Base-by-base conservation (phyloP, 2,797 vertebrate genomes). In the Enteromius viviparus region DNA sequence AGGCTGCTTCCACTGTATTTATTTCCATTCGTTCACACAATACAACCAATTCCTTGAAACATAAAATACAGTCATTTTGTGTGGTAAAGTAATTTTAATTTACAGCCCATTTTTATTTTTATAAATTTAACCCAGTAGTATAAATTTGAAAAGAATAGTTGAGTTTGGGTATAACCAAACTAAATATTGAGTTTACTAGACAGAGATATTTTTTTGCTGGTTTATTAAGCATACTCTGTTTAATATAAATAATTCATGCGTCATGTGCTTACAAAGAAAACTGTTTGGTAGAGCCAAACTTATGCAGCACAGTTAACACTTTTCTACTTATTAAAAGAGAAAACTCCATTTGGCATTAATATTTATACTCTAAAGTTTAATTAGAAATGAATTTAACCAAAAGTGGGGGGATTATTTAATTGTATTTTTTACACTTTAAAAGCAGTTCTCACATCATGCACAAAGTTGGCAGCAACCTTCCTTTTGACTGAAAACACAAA, bases 401-500 rank as follows among this genome's bases (percentile, higher is more conserved):
- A 53, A 74, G 17, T 12, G 10, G 40, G 14, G 23, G 23, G 21
- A 34, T 53, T 4, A n/a, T 71, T 34, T 34, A 14, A 40, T 23
- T 37, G 34, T 81, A 60, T 66, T 70, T 84, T 77, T 87, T 58
- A 80, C 74, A 51, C 86, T 82, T 45, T 81, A 81, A 85, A 29
- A 76, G 58, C 42, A 49, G 37, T 85, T 78, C 76, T 81, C 81
- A 65, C 82, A 71, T 49, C 62, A 83, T 71, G 49, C 34, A 51
- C 34, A 82, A 75, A 69, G 29, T 37, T 87, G 85, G 72, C 84
- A 79, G 62, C 77, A 68, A 40, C 26, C 71, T 32, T 37, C 69
- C 37, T n/a, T 70, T 82, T 84, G 76, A 85, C 80, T 75, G 69
- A 86, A 89, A 88, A 87, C 87, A 87, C 79, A 89, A 84, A 89